A percentile compares a stretch with the other conserved stretches of the same genome.
These are phyloP conservation scores for Doris montereyensis DNA, from an alignment of 2,888 invertebrate species.

Conservation along the genomic window DNA sequence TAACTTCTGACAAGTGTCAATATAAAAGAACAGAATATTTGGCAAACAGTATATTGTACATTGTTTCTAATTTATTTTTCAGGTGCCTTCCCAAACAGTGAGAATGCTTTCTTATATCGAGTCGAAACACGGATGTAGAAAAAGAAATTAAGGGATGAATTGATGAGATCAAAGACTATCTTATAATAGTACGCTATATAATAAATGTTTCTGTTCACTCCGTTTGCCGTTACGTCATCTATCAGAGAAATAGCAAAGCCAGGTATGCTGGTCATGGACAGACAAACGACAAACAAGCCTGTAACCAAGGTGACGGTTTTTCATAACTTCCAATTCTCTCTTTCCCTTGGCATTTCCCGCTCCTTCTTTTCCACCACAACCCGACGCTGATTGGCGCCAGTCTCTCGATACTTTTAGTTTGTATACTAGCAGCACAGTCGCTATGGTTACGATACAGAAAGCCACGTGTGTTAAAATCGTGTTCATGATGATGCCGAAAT, in stretches of 20 bases:
- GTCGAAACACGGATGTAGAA: background rate
- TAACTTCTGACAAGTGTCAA: too few species aligned
- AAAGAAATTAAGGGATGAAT: background rate
- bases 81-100: too few species aligned
- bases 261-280: background rate
- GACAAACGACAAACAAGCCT: background rate
- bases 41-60: too few species aligned
- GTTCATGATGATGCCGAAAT: background rate
- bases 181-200: background rate
- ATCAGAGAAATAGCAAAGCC: background rate
- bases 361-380: too few species aligned
- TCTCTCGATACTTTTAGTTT: background rate
- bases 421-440: background rate
- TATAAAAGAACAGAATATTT: too few species aligned
- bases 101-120: background rate
- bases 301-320: background rate
- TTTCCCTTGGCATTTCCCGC: too few species aligned
- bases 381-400: too few species aligned
- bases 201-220: background rate
- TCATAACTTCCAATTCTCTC: too few species aligned
- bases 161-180: background rate
- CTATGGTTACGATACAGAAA: background rate
- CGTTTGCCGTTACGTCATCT: background rate
- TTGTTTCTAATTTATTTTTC: too few species aligned
- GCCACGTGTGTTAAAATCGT: background rate